Evolutionary conservation across 2,797 vertebrate species (phyloP).

Genomic region (Loriculus beryllinus): DNA sequence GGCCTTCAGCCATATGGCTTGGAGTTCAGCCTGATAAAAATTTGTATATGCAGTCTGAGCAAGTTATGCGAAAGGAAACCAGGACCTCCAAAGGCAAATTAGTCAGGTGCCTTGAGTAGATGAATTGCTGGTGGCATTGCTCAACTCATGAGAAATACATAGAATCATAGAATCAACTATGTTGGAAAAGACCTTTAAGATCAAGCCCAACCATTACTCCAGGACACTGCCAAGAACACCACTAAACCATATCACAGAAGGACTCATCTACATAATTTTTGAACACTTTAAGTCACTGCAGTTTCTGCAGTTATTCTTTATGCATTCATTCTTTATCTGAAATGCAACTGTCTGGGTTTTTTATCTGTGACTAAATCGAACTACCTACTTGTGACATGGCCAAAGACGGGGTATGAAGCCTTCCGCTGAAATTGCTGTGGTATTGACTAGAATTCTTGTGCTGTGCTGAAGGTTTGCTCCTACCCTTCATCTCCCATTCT

Average conservation of each 20-base stretch:
- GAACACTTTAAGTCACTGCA: not conserved
- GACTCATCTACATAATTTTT: not conserved
- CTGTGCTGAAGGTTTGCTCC: not conserved
- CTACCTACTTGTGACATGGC: not conserved
- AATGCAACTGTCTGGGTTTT: not conserved
- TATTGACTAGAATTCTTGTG: not conserved
- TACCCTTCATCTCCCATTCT: not conserved
- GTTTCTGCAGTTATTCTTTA: not conserved
- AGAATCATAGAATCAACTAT: not conserved
- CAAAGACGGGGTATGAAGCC: not conserved
- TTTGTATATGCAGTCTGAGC: not conserved
- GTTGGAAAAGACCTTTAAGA: not conserved
- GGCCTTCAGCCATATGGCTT: not conserved
- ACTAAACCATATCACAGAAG: not conserved
- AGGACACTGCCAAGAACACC: not conserved
- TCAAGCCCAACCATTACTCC: not conserved
- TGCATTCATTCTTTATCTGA: not conserved
- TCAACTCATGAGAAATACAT: not conserved
- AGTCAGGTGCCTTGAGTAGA: not conserved
- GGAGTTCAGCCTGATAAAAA: not conserved
- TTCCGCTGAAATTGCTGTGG: not conserved
- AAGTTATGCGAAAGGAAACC: not conserved
- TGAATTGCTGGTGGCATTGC: not conserved
- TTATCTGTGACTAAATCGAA: not conserved
- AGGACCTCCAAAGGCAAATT: not conserved